These are phyloP conservation scores for Troilus luridus DNA, from an alignment of 2,888 invertebrate species.

Conservation along the genomic window DNA sequence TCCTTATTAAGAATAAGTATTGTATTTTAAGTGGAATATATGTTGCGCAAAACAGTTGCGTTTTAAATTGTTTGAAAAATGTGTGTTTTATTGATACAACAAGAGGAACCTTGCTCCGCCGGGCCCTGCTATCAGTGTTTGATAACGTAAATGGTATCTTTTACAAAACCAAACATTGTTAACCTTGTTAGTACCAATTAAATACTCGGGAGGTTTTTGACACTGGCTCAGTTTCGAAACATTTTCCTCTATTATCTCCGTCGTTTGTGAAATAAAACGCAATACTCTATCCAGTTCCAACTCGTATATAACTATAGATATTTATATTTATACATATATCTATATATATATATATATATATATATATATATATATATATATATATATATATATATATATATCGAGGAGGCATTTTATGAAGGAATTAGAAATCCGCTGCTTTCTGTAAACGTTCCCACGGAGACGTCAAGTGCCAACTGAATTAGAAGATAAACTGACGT, in stretches of 20 bases:
- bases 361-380: no score
- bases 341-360: no score
- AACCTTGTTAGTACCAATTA: neutral
- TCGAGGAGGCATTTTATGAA: neutral
- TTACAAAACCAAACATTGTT: neutral
- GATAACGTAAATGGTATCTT: neutral
- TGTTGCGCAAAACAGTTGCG: neutral
- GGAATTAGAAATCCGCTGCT: neutral
- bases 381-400: neutral
- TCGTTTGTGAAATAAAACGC: neutral
- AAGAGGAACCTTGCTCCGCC: neutral
- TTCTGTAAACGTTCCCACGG: neutral
- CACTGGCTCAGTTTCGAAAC: neutral
- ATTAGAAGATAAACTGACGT: slow-evolving; percentile 36
- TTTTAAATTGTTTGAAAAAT: neutral
- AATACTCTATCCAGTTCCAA: neutral
- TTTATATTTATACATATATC: no score
- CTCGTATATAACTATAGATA: neutral
- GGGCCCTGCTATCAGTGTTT: neutral
- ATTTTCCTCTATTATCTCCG: neutral
- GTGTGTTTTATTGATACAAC: neutral
- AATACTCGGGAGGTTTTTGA: neutral
- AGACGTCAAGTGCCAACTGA: neutral
- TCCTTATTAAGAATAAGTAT: no score
- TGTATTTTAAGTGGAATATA: neutral